Evolutionary conservation across 1,140 invertebrate species (phyloP), one percentile per base, ranked within the genome.

Genomic region (Galleria mellonella): DNA sequence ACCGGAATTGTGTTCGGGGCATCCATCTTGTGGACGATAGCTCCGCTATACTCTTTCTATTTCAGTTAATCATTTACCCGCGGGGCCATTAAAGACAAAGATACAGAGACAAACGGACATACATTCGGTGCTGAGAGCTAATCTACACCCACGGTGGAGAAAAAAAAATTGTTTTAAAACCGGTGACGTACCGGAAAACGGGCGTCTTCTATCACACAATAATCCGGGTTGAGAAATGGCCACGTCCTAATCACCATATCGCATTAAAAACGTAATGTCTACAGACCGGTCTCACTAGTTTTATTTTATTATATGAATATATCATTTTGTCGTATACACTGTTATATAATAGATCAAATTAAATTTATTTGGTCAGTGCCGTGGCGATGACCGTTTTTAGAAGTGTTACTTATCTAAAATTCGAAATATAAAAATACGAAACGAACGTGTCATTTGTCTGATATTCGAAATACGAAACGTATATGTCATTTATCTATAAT

Each of bases 281-380:
- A 15, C 46, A 13, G 44, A 75, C 71, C 56, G 60, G 76, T 69
- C 49, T 14, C 46, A 42, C 59, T 53, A 49, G 62, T 64, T 59
- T 42, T 55, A 55, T 51, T 71, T 72, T 59, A 65, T 64, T 69
- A 60, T 70, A 66, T 49, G 64, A 70, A 73, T 77, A 69, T 70
- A 74, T 77, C 70, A 72, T 72, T 56, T 53, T 44, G 54, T 62
- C 62, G 45, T 62, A 62, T 61, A 69, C 53, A 60, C 53, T 63
- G 56, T 71, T 69, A 77, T 72, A 71, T 70, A 73, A 78, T 74
- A 72, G 57, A 62, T 74, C 67, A 64, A 51, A 61, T 27, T 56
- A 66, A 68, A 76, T 78, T 76, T 79, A 78, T 83, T 55, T 72
- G 71, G 62, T 70, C 78, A 68, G 53, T 41, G 40, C 6, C 28